Base-by-base conservation (phyloP, 2,888 invertebrate genomes). In the Oscheius onirici region DNA sequence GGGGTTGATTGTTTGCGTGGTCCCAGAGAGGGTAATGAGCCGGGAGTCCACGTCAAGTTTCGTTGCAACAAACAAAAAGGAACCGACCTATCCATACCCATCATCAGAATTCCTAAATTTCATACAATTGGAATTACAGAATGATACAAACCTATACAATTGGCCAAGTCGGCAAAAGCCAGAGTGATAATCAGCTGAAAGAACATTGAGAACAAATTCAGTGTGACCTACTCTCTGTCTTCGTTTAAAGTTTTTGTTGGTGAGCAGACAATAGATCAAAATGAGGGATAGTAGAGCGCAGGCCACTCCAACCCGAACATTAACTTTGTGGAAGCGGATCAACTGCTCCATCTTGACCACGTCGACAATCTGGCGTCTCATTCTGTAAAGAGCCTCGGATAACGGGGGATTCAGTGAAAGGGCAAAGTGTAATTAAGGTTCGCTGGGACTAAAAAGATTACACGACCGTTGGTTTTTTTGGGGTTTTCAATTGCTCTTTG, bases 91-190 rank as follows among this genome's bases (percentile, higher is more conserved):
- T 58, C 58, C 15, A 41, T 22, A 13, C 58, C 58, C 58, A 58
- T 58, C 40, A 58, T 17, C 11, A 58, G 20, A 40, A 58, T 58
- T 11, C 49, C 49, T 10, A 49, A n/a, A n/a, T n/a, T n/a, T 49
- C 34, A 8, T 34, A 34, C n/a, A n/a, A n/a, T n/a, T n/a, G n/a
- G n/a, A n/a, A n/a, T n/a, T n/a, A n/a, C n/a, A n/a, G n/a, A n/a
- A n/a, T n/a, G n/a, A n/a, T n/a, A n/a, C n/a, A n/a, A n/a, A n/a
- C 15, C 51, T 17, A 51, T 17, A 17, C 57, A 57, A 28, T 58
- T 58, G 40, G 58, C 58, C 17, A 58, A 20, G 40, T 58, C 58
- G 28, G 58, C 58, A 40, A 58, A 58, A 11, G 58, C 58, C n/a
- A 58, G 40, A 13, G 58, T 58, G 58, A 58, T 58, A 5, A 58